Evolutionary conservation across 2,113 vertebrate species (phyloP).

Genomic region (Apeltes quadracus): DNA sequence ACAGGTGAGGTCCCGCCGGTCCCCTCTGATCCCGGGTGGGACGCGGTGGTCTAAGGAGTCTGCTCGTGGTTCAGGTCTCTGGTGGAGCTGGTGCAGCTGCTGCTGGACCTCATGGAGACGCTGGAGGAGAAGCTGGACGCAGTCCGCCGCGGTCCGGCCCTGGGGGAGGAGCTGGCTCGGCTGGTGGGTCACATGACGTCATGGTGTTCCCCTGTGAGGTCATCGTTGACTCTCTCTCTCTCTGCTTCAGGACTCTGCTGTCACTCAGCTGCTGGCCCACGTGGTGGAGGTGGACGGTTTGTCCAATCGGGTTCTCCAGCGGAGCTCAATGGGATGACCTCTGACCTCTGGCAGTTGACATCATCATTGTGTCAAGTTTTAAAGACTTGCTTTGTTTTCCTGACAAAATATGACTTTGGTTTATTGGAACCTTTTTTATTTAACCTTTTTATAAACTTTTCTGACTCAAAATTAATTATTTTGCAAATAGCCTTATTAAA

Average conservation of each 20-base stretch:
- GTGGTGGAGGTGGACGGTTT: slow-evolving; percentile 82
- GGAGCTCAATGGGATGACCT: slow-evolving; percentile 61
- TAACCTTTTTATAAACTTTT: no score
- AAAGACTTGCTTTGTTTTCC: no score
- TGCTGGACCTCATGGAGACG: slow-evolving; percentile 85
- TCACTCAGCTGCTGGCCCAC: slow-evolving; percentile 79
- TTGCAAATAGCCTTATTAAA: no score
- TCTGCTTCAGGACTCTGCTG: slow-evolving; percentile 75
- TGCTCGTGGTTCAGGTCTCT: slow-evolving; percentile 75
- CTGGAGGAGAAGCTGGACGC: slow-evolving; percentile 84
- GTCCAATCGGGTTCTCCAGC: slow-evolving; percentile 82
- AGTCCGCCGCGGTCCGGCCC: slow-evolving; percentile 71
- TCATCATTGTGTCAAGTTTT: no score
- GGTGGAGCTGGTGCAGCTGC: slow-evolving; percentile 82
- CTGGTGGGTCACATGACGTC: slow-evolving; percentile 82
- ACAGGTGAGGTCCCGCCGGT: slow-evolving; percentile 78
- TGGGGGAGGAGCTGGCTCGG: slow-evolving; percentile 69
- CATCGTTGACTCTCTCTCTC: not conserved
- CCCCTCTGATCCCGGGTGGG: not conserved
- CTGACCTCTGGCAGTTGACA: not conserved
- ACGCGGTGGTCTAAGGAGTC: not conserved
- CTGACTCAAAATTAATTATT: no score
- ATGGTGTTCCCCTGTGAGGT: not conserved
- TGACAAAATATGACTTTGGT: no score
- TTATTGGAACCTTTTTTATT: no score